These are phyloP conservation scores for Molorchus minor DNA, from an alignment of 2,888 invertebrate genomes.

Conservation along the genomic window DNA sequence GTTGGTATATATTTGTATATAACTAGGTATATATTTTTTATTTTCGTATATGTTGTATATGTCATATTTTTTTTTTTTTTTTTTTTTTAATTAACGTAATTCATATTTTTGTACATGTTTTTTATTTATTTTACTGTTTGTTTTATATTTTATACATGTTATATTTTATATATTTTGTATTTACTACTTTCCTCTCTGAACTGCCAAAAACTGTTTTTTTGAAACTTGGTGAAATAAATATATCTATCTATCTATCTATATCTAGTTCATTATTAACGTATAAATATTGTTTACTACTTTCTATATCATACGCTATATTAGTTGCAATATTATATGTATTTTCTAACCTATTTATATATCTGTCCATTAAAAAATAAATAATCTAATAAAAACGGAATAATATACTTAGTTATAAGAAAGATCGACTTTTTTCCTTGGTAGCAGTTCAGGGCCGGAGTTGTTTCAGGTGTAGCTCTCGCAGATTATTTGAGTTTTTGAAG, in stretches of 20 bases:
- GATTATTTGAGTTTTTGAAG: constrained; percentile 3
- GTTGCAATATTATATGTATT: not conserved
- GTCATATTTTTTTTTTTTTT: not conserved
- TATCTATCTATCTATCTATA: no score
- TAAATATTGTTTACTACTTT: constrained; percentile 55
- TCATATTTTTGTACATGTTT: no score
- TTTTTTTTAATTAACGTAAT: no score
- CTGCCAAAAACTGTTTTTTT: not conserved
- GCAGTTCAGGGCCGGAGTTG: constrained; percentile 36
- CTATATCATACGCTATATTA: constrained; percentile 56
- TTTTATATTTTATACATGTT: no score
- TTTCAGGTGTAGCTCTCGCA: not conserved
- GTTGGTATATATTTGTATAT: no score
- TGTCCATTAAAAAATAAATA: not conserved
- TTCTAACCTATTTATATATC: not conserved
- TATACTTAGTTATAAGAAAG: constrained; percentile 66
- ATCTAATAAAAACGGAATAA: constrained; percentile 46
- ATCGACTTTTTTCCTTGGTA: constrained; percentile 65
- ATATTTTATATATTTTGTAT: no score
- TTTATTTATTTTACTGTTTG: no score
- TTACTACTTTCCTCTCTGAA: no score
- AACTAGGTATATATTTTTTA: no score
- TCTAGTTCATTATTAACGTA: not conserved
- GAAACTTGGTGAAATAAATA: no score
- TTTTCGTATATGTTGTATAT: no score